phyloP scores from a whole-genome alignment of 1,140 invertebrate species.

The Triops cancriformis region DNA sequence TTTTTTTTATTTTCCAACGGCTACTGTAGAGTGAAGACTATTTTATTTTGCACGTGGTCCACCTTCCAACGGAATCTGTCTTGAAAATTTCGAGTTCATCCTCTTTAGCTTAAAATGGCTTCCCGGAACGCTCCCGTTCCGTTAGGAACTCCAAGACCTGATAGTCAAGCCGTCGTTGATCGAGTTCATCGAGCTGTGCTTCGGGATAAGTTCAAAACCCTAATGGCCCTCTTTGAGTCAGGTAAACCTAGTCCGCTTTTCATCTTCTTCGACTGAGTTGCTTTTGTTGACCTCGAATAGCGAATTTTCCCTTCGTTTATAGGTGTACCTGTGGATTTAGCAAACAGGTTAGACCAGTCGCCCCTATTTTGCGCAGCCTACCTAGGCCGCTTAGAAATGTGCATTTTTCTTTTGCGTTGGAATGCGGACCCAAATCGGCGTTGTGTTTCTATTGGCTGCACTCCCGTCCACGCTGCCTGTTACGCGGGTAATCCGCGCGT shows the following conservation, averaged over 20 bases:
- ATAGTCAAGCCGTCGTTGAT: slow-evolving; percentile 3
- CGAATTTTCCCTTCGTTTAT: background rate
- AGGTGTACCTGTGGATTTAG: slow-evolving; percentile 40
- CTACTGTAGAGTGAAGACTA: no score
- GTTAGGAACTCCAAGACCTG: background rate
- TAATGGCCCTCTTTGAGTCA: slow-evolving; percentile 15
- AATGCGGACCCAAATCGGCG: slow-evolving; percentile 43
- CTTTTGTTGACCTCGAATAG: no score
- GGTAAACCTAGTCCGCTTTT: background rate
- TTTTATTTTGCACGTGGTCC: no score
- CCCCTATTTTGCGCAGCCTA: slow-evolving; percentile 42
- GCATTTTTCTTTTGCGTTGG: slow-evolving; percentile 37
- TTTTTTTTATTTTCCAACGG: no score
- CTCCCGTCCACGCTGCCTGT: slow-evolving; percentile 41
- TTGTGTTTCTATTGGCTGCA: slow-evolving; percentile 37
- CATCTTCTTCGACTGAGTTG: background rate
- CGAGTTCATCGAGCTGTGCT: slow-evolving; percentile 20
- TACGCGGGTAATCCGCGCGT: slow-evolving; percentile 38
- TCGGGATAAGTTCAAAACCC: slow-evolving; percentile 17
- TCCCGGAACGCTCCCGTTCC: slow-evolving; percentile 8
- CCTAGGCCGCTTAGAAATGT: slow-evolving; percentile 35
- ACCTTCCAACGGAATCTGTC: no score
- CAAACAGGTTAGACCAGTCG: slow-evolving; percentile 42
- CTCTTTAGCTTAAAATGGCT: background rate
- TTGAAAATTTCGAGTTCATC: no score